Percentiles rank a stretch among this genome's conserved stretches.
These are phyloP conservation scores for Hymenochirus boettgeri DNA, from an alignment of 2,113 vertebrate species.

Conservation along the genomic window DNA sequence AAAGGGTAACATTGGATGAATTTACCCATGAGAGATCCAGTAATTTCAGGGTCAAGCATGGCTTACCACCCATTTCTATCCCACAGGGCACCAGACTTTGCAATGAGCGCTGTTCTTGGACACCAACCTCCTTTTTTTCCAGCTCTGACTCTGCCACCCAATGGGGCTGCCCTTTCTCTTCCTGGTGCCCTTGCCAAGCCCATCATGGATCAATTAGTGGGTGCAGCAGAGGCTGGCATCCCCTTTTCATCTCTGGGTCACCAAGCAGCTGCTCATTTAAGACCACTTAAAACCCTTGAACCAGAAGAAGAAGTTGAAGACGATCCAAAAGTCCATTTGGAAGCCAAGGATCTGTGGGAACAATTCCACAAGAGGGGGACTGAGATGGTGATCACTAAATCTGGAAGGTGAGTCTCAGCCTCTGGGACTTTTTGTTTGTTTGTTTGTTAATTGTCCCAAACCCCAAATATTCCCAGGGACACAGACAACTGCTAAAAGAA, in stretches of 20 bases:
- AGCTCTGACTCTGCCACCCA: conserved; percentile 87
- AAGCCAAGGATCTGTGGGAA: conserved; percentile 98
- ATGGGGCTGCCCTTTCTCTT: conserved; percentile 82
- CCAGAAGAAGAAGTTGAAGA: conserved; percentile 97
- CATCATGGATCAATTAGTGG: conserved; percentile 97
- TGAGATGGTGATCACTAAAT: conserved; percentile 99
- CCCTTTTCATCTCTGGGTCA: conserved; percentile 92
- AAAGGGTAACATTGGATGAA: conserved; percentile 80
- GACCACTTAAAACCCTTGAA: conserved; percentile 93
- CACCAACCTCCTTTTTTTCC: conserved; percentile 96
- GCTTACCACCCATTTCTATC: conserved; percentile 99
- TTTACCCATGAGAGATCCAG: conserved; percentile 99
- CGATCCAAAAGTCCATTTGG: conserved; percentile 95
- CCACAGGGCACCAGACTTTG: conserved; percentile 97
- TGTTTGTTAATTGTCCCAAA: too few relatives aligned
- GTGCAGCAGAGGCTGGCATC: conserved; percentile 85
- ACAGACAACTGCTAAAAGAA: too few relatives aligned
- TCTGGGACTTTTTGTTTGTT: too few relatives aligned
- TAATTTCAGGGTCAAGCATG: conserved; percentile 96
- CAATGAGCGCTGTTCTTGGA: conserved; percentile 96
- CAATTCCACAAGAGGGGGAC: conserved; percentile 96
- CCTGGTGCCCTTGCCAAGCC: conserved; percentile 93
- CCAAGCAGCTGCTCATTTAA: conserved; percentile 86
- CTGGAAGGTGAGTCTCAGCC: conserved; percentile 80
- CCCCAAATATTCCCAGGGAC: neutral